Base-by-base conservation (phyloP, 2,888 invertebrate species). In the Drosophila pullipes region DNA sequence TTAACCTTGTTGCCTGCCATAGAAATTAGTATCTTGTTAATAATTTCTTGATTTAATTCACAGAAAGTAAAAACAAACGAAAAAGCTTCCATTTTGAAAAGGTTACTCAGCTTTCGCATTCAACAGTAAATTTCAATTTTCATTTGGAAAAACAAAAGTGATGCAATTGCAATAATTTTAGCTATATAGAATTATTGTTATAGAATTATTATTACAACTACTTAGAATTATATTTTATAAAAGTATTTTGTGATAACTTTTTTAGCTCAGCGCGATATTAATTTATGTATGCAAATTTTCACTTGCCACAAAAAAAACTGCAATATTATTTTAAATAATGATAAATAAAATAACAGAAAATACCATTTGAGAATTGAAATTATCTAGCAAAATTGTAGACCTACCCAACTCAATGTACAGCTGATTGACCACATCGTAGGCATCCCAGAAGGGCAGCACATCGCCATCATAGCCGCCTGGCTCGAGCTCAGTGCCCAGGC, bases 351-450 rank as follows among this genome's bases (percentile, higher is more conserved):
- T 4, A 41, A 4, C 4, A n/a, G 10, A 41, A n/a, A n/a, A n/a
- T 4, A 4, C 0, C 41, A 4, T n/a, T 41, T 41, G 41, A n/a
- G 41, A 41, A 41, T 41, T n/a, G 41, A n/a, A 10, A 1, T 35
- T 13, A 0, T 35, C 1, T 13, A 0, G 1, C 11, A 0, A 10
- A n/a, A 4, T 11, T 30, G 13, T 25, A 28, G 47, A 31, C 95
- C 94, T 94, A 96, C 96, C 96, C 92, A 96, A 94, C 94, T 96
- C 97, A 94, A 98, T 95, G 93, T 97, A 98, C 67, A 97, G 95
- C 93, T 98, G 97, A 94, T 97, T 97, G 93, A 97, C 97, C 80
- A 97, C 96, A 93, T 97, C 97, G 93, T 97, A 98, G 33, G 97
- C 96, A 93, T 97, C 97, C 97, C 97, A 98, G 92, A 97, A 97